Evolutionary conservation across 2,113 vertebrate species (phyloP).

Genomic region (Ceyx margarethae): DNA sequence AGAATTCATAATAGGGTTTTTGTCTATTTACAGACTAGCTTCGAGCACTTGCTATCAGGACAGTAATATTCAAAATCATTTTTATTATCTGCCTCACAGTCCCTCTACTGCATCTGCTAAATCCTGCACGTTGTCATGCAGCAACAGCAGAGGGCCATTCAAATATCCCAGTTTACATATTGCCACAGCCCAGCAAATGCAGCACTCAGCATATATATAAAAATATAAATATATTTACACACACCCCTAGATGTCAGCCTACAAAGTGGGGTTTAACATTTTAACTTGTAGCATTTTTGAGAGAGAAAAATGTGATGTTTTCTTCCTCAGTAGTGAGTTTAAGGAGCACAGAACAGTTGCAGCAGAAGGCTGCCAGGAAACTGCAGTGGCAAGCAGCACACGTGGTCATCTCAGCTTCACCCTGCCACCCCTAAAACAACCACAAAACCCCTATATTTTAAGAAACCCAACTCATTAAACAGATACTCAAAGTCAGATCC

Average conservation of each 20-base stretch:
- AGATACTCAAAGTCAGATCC: not conserved
- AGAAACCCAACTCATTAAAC: not conserved
- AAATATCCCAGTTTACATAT: rapidly evolving
- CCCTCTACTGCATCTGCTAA: not conserved
- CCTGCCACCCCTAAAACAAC: too few relatives aligned
- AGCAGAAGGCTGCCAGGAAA: not conserved
- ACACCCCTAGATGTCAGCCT: not conserved
- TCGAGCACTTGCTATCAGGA: not conserved
- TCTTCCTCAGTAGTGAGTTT: not conserved
- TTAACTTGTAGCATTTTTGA: not conserved
- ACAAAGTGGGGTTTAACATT: not conserved
- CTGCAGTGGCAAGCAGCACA: not conserved
- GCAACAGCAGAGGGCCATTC: not conserved
- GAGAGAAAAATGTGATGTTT: not conserved
- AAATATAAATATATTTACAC: too few relatives aligned
- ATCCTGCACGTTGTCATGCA: not conserved
- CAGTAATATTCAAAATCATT: not conserved
- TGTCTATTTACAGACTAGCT: not conserved
- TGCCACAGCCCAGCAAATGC: not conserved
- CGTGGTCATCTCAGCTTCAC: not conserved
- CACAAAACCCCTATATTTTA: not conserved
- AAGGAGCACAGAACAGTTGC: not conserved
- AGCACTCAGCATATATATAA: rapidly evolving
- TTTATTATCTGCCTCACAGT: not conserved
- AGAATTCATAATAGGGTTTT: not conserved